A percentile compares a stretch with the other conserved stretches of the same genome.
These are phyloP conservation scores for Phacellophora camtschatica DNA, from an alignment of 30 jellyfish, hydroid and myxozoan species.

Conservation along the genomic window DNA sequence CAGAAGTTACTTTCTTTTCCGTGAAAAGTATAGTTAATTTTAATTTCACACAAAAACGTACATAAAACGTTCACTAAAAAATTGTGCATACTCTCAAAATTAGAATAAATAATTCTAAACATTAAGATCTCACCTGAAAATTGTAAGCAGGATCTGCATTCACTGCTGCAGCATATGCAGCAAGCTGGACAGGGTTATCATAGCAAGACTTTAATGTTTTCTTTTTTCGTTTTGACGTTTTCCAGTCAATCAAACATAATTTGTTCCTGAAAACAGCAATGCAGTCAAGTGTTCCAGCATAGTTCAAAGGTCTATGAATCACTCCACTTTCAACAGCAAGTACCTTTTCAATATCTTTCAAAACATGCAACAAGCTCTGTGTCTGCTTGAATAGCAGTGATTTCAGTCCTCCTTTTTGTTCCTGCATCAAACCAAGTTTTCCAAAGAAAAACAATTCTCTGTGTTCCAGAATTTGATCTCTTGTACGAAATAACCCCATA, in stretches of 20 bases:
- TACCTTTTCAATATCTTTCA: constrained; percentile 10
- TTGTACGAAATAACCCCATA: constrained; percentile 14
- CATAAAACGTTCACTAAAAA: no score
- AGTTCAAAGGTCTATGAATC: not conserved
- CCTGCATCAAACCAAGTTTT: not conserved
- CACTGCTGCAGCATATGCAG: constrained; percentile 70
- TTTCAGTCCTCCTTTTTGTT: not conserved
- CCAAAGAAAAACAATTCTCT: not conserved
- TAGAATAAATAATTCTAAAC: not conserved
- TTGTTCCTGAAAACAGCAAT: constrained; percentile 12
- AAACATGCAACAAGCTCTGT: constrained; percentile 4
- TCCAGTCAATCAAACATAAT: constrained; percentile 61
- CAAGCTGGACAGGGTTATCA: constrained; percentile 65
- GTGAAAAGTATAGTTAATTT: no score
- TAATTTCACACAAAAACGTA: no score
- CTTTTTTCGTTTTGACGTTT: constrained; percentile 27
- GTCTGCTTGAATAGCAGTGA: not conserved
- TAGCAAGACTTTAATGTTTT: constrained; percentile 17
- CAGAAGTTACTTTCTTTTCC: no score
- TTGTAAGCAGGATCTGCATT: constrained; percentile 55
- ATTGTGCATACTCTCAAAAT: not conserved
- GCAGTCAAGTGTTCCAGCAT: constrained; percentile 71
- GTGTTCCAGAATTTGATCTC: not conserved
- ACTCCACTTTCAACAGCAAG: constrained; percentile 67
- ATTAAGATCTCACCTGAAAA: constrained; percentile 17